These are phyloP conservation scores for Nannospalax galili DNA, from an alignment of 2,113 vertebrate genomes.

Conservation along the genomic window DNA sequence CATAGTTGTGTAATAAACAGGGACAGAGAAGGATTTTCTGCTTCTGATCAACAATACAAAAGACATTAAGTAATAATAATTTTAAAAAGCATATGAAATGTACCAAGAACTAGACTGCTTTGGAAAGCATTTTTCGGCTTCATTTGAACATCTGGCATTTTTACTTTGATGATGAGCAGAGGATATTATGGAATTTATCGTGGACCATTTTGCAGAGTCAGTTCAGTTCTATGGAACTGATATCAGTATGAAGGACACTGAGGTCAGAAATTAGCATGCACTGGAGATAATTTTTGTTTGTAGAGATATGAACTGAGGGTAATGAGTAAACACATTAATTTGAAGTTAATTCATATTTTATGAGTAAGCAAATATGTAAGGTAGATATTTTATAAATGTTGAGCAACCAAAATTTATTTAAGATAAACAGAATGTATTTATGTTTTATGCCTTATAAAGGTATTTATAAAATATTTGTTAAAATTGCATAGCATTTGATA, in stretches of 20 bases:
- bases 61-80: neutral
- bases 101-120: neutral
- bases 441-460: too few species aligned
- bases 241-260: neutral
- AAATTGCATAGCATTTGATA: neutral
- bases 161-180: neutral
- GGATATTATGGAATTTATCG: conserved; percentile 24
- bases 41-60: neutral
- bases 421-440: too few species aligned
- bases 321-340: conserved; percentile 9
- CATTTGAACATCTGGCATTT: conserved; percentile 35
- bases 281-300: neutral
- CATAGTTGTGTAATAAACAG: conserved; percentile 2
- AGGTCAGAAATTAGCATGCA: conserved; percentile 22
- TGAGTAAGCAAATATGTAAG: neutral
- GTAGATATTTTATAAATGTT: neutral
- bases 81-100: neutral
- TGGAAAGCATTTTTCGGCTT: conserved; percentile 31
- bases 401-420: too few species aligned
- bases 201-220: neutral
- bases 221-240: neutral
- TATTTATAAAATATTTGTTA: too few species aligned
- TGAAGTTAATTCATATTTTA: neutral
- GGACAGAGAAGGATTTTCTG: neutral
- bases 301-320: neutral